Base-by-base conservation (phyloP, 2,113 vertebrate genomes). In the Pao palembangensis region DNA sequence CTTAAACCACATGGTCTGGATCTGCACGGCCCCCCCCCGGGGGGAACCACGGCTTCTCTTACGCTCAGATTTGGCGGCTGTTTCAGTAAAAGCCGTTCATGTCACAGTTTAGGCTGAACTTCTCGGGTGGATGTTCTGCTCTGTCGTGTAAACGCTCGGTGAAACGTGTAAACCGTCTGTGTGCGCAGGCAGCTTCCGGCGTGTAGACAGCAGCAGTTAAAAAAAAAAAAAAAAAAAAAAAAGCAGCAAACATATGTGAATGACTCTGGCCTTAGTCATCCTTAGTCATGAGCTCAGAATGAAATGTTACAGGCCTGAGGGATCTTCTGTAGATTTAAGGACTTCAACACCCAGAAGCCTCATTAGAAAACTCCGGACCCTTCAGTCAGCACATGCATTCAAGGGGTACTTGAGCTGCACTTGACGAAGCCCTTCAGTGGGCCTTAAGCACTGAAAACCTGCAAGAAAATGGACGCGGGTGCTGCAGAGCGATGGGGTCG, bases 101-200 rank as follows among this genome's bases (percentile, higher is more conserved):
- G 68, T 72, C 48, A 43, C 16, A 64, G 63, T 70, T 25, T 44
- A 67, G 46, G 51, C 71, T 67, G 50, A 72, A 51, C n/a, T 8
- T 10, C 47, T 48, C 34, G 34, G 47, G 25, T 4, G 25, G 11
- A 44, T 57, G 55, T 44, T 57, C 43, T 44, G 53, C 31, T 53
- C 55, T 19, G 34, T 38, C n/a, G 1, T 72, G 51, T 82, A 85
- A 84, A 87, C 85, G 84, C 51, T 53, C 16, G 0, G 59, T 61
- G 38, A 71, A 69, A 75, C 64, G 69, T 75, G 74, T 84, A 86
- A 87, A 86, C 85, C 61, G 70, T 76, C 38, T 15, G 6, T 1
- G 13, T 46, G 25, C 6, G 67, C 53, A 47, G 53, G n/a, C 52
- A 0, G 18, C 55, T 10, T 66, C 61, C 53, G 55, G 67, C 51